Evolutionary conservation across 1,140 invertebrate genomes (phyloP).

Genomic region (Pseudoatta argentina): DNA sequence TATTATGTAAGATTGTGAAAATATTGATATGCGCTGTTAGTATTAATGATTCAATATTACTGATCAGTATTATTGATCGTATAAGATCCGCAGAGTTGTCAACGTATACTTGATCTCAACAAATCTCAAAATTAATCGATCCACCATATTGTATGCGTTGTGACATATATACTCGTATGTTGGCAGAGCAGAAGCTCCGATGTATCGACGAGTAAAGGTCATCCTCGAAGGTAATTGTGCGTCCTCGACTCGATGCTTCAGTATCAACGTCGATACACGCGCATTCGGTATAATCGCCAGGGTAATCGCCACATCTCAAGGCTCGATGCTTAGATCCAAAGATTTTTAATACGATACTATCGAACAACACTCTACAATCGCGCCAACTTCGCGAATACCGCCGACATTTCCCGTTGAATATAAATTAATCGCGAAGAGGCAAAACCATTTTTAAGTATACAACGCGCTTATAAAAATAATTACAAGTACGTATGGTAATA

Average conservation of each 20-base stretch:
- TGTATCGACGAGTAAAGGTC: slow-evolving; percentile 36
- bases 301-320: slow-evolving; percentile 30
- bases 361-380: slow-evolving; percentile 30
- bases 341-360: slow-evolving; percentile 29
- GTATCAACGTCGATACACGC: slow-evolving; percentile 36
- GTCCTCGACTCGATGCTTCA: slow-evolving; percentile 32
- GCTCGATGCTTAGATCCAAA: slow-evolving; percentile 1
- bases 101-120: background rate
- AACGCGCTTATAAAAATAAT: background rate
- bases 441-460: background rate
- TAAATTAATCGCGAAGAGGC: background rate
- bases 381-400: background rate
- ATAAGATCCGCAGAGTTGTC: too few relatives aligned
- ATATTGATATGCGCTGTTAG: too few relatives aligned
- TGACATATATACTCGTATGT: background rate
- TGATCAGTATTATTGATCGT: too few relatives aligned
- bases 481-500: background rate
- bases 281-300: slow-evolving; percentile 19
- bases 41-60: too few relatives aligned
- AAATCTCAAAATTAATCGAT: slow-evolving; percentile 4
- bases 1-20: too few relatives aligned
- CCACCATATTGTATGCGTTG: background rate
- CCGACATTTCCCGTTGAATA: background rate
- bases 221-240: slow-evolving; percentile 23
- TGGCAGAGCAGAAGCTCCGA: background rate